phyloP scores from a whole-genome alignment of 2,888 invertebrate genomes.

The Lamellibrachia columna region DNA sequence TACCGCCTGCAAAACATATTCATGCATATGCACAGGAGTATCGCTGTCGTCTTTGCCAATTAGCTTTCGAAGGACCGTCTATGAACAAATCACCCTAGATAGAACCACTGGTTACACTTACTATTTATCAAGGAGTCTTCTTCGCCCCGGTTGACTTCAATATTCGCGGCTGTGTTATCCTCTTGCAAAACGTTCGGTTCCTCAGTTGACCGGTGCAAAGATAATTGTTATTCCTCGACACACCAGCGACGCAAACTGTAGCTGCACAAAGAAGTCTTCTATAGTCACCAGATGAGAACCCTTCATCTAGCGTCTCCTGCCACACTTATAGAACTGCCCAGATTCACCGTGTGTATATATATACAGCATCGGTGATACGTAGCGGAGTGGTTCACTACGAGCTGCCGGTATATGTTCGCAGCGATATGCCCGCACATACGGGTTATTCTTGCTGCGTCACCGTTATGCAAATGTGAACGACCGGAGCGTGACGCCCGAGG shows the following conservation, averaged over 20 bases:
- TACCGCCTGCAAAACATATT: too few species aligned
- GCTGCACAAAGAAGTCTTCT: background rate
- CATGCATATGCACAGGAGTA: too few species aligned
- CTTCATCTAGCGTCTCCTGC: background rate
- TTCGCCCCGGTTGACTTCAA: background rate
- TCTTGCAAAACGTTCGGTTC: too few species aligned
- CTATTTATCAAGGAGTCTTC: background rate
- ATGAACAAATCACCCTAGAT: background rate
- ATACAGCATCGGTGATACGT: background rate
- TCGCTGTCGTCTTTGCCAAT: too few species aligned
- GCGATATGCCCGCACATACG: background rate
- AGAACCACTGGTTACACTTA: background rate
- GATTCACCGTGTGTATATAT: background rate
- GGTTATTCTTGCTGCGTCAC: background rate
- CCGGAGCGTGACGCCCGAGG: constrained; percentile 9
- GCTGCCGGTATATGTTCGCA: background rate
- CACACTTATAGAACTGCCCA: background rate
- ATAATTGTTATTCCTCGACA: background rate
- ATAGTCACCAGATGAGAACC: background rate
- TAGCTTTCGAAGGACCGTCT: background rate
- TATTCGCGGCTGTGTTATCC: background rate
- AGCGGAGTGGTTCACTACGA: background rate
- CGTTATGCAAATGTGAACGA: constrained; percentile 2
- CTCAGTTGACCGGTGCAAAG: background rate
- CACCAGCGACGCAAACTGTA: background rate